Conservation (phyloP, 92 coral and sea anemone species). For the Porites rus region DNA sequence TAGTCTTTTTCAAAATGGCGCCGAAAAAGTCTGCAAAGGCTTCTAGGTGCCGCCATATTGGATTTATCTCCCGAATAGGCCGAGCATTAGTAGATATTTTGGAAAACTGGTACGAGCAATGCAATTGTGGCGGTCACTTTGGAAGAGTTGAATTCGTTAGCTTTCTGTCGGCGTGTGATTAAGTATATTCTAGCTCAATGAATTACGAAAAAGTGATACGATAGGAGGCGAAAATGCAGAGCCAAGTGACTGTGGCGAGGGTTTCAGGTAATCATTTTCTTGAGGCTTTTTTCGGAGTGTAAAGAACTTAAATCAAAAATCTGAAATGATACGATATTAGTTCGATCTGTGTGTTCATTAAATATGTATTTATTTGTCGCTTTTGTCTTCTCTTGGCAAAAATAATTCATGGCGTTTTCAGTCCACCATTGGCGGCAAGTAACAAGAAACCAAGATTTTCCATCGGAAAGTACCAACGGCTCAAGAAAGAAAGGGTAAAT, state of each 20-base stretch:
- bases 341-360: not conserved
- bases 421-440: slow-evolving; percentile 29
- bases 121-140: slow-evolving; percentile 10
- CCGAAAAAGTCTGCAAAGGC: too few species aligned
- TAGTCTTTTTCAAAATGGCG: not conserved
- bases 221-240: slow-evolving; percentile 14
- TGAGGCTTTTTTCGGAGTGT: slow-evolving; percentile 13
- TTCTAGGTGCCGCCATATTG: slow-evolving; percentile 8
- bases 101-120: slow-evolving; percentile 18
- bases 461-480: too few species aligned
- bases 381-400: not conserved
- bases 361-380: slow-evolving; percentile 25
- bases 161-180: slow-evolving; percentile 15
- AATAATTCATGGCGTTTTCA: not conserved
- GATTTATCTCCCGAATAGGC: not conserved
- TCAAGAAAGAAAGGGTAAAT: slow-evolving; percentile 8
- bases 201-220: not conserved
- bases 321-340: slow-evolving; percentile 26
- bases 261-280: slow-evolving; percentile 15
- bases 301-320: not conserved
- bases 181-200: too few species aligned
- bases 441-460: too few species aligned
- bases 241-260: slow-evolving; percentile 16
- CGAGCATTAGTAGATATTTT: slow-evolving; percentile 7
- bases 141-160: not conserved